These are phyloP conservation scores for Leptocoma aspasia DNA, from an alignment of 2,113 vertebrate genomes.

Conservation along the genomic window DNA sequence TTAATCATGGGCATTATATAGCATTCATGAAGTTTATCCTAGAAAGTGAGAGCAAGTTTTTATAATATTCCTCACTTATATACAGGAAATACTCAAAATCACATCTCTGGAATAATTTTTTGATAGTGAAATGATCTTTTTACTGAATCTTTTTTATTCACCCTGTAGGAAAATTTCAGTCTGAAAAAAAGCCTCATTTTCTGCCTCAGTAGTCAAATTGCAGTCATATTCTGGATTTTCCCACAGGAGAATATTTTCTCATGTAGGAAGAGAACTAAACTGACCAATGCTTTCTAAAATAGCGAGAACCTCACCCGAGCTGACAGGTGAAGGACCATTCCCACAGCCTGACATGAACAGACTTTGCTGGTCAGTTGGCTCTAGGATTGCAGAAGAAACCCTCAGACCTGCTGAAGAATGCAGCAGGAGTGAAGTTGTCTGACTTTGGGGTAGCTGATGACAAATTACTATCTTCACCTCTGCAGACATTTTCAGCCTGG, in stretches of 20 bases:
- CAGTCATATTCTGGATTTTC: background rate
- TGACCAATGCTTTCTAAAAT: background rate
- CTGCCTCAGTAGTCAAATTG: background rate
- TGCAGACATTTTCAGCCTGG: background rate
- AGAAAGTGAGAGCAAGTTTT: background rate
- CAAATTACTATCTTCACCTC: background rate
- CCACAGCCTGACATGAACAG: background rate
- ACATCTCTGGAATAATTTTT: background rate
- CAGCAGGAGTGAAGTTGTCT: rapidly evolving
- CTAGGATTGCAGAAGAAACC: background rate
- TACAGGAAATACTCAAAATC: background rate
- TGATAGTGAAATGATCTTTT: background rate
- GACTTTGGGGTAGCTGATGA: background rate
- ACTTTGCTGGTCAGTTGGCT: background rate
- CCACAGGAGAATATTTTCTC: background rate
- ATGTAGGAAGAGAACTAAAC: background rate
- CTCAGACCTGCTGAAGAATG: background rate
- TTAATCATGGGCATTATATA: background rate
- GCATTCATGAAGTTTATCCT: background rate
- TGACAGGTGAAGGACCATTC: background rate
- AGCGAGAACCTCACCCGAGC: background rate
- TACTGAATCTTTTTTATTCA: background rate
- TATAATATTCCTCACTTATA: background rate
- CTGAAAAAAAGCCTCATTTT: background rate
- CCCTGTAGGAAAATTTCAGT: background rate